These are phyloP conservation scores for Natator depressus DNA, from an alignment of 2,113 vertebrate genomes.

Conservation along the genomic window DNA sequence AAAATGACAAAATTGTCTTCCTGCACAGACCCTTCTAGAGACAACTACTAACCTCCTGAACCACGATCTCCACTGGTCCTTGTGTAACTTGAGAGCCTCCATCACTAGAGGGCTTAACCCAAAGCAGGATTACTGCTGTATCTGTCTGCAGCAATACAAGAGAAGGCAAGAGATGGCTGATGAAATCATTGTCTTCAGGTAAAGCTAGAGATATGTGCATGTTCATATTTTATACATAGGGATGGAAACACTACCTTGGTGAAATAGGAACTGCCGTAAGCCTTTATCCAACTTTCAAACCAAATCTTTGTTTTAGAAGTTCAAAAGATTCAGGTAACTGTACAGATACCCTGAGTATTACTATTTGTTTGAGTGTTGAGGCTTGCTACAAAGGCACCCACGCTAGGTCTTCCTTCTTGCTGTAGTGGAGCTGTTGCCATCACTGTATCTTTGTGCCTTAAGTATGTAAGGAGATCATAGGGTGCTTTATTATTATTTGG, in stretches of 20 bases:
- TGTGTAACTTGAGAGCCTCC: slow-evolving; percentile 90
- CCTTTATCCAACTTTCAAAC: not conserved
- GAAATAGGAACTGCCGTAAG: not conserved
- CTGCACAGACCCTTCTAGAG: slow-evolving; percentile 90
- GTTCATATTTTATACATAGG: not conserved
- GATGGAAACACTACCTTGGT: accelerated
- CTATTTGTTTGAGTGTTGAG: not conserved
- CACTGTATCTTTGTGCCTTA: not conserved
- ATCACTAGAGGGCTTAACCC: slow-evolving; percentile 93
- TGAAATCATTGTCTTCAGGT: slow-evolving; percentile 97
- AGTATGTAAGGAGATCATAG: not conserved
- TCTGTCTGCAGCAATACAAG: slow-evolving; percentile 97
- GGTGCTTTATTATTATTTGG: not conserved
- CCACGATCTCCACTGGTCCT: slow-evolving; percentile 98
- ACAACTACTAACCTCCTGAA: slow-evolving; percentile 95
- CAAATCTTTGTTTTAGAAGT: not conserved
- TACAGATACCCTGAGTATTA: not conserved
- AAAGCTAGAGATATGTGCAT: not conserved
- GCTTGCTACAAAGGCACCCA: not conserved
- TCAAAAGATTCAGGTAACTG: not conserved
- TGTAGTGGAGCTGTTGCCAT: not conserved
- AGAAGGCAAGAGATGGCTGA: slow-evolving; percentile 88
- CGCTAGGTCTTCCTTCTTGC: not conserved
- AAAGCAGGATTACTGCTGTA: slow-evolving; percentile 93
- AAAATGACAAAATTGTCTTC: slow-evolving; percentile 3